These are phyloP conservation scores for Rhinopomastus cyanomelas DNA, from an alignment of 2,113 vertebrate genomes.

Conservation along the genomic window DNA sequence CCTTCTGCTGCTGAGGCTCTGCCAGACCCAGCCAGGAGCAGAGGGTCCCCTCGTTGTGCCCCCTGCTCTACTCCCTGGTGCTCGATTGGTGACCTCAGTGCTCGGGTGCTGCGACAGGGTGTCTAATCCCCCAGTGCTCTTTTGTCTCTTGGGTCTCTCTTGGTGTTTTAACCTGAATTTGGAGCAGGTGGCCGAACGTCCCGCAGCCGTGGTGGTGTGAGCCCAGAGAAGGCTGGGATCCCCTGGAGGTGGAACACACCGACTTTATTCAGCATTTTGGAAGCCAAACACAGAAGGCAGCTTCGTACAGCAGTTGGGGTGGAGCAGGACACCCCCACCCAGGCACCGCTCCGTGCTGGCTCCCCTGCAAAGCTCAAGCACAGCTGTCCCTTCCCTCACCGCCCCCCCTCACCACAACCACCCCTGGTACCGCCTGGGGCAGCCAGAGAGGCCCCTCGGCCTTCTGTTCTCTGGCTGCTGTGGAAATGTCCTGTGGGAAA, in stretches of 20 bases:
- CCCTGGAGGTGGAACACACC: background rate
- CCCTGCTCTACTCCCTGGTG: too few relatives aligned
- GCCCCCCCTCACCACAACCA: background rate
- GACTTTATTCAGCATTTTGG: background rate
- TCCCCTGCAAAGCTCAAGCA: fast-evolving
- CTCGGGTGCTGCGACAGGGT: too few relatives aligned
- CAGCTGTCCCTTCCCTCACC: background rate
- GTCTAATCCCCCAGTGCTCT: background rate
- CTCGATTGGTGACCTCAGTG: too few relatives aligned
- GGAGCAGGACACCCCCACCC: too few relatives aligned
- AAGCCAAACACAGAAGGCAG: background rate
- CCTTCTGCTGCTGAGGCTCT: too few relatives aligned
- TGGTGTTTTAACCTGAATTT: too few relatives aligned
- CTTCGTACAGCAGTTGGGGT: background rate
- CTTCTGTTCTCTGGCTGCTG: background rate
- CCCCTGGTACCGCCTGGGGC: background rate
- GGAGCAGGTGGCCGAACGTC: too few relatives aligned
- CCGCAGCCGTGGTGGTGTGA: too few relatives aligned
- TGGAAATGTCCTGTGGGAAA: background rate
- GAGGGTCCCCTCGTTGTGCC: too few relatives aligned
- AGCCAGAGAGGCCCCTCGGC: background rate
- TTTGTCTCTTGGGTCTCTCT: too few relatives aligned
- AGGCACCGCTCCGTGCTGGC: background rate
- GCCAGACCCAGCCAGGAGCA: too few relatives aligned
- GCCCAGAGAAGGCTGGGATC: too few relatives aligned